Evolutionary conservation across 2,888 invertebrate genomes (phyloP), one percentile per base, ranked within the genome.

Genomic region (Drosophila quinaria): DNA sequence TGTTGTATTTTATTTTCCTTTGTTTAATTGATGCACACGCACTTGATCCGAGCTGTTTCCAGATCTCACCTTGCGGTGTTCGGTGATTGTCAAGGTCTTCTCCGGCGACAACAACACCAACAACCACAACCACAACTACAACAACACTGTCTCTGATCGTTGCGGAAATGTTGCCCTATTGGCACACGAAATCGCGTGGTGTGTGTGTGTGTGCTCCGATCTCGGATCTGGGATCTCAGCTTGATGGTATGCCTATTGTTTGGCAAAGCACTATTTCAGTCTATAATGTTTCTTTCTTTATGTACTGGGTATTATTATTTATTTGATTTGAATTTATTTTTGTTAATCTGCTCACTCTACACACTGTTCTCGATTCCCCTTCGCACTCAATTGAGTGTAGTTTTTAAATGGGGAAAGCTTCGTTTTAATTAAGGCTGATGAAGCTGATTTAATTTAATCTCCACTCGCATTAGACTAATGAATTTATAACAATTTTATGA

Each of bases 361-460:
- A 9, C 19, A 54, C 54, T 29, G 29, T 29, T 10, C 13, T 29
- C 8, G 5, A 5, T 8, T 29, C 29, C 25, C 25, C 25, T 42
- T 42, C 42, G 35, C 46, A 87, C 77, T 81, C 87, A 89, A 86
- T 89, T 88, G 87, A 70, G 51, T 67, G 70, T 87, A 63, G 74
- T 87, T 75, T 71, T 80, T 70, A 80, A 88, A 85, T 86, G 77
- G 89, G 78, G 78, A 81, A 78, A 87, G 87, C 84, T 87, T 72
- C 81, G 81, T 83, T 81, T 86, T 86, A 86, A 86, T 86, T 86
- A 86, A 86, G 79, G 71, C 75, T 87, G 75, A 72, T 86, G 87
- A 87, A 84, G 87, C 89, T 86, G 86, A 86, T 89, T 86, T 86
- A 86, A 86, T 86, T 86, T 89, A 86, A 86, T 84, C 78, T 70